These are phyloP conservation scores for Vulpes lagopus DNA, from an alignment of 2,113 vertebrate genomes.

Conservation along the genomic window DNA sequence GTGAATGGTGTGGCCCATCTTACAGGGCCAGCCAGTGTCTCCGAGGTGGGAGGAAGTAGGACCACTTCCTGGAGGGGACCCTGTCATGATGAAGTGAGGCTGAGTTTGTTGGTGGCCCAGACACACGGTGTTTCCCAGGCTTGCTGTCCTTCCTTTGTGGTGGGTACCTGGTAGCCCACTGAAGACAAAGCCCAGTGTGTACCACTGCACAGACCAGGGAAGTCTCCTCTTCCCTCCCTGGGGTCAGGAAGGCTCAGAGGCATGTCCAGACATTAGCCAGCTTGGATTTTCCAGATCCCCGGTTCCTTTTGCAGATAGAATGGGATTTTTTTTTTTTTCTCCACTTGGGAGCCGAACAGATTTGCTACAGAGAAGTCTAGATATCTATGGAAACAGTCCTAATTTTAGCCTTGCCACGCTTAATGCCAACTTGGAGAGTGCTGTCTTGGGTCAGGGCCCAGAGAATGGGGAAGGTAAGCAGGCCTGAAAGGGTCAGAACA, in stretches of 20 bases:
- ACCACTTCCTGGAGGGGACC: background rate
- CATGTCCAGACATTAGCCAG: background rate
- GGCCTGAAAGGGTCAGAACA: background rate
- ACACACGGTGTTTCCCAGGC: accelerated
- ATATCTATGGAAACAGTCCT: conserved; percentile 78
- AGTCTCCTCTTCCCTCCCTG: background rate
- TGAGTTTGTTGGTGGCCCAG: background rate
- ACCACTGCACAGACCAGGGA: background rate
- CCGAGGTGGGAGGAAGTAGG: no score
- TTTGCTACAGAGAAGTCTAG: conserved; percentile 61
- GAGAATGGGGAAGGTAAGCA: conserved; percentile 8
- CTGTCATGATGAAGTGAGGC: background rate
- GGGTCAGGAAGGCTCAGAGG: background rate
- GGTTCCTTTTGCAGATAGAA: conserved; percentile 44
- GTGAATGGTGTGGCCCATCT: background rate
- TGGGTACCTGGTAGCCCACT: background rate
- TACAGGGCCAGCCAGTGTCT: accelerated
- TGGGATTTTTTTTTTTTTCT: background rate
- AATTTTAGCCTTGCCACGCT: conserved; percentile 78
- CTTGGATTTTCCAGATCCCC: background rate
- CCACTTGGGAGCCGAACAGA: conserved; percentile 57
- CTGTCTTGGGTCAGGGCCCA: conserved; percentile 65
- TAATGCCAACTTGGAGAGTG: conserved; percentile 49
- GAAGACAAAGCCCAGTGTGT: accelerated
- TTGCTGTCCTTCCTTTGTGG: background rate